These are phyloP conservation scores for Danionella dracula DNA, from an alignment of 2,797 vertebrate species.

Conservation along the genomic window DNA sequence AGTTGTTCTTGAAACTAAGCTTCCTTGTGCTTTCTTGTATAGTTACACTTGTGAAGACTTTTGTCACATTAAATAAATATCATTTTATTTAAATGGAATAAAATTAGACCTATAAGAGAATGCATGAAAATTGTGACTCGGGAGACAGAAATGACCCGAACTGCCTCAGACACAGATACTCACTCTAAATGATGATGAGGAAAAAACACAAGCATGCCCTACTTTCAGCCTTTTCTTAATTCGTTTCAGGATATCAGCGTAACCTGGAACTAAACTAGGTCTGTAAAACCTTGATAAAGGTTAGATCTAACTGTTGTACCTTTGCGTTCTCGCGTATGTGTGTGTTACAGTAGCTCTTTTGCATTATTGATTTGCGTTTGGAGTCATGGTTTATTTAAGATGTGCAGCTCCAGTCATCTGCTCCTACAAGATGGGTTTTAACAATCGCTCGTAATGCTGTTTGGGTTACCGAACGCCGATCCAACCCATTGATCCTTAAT, in stretches of 20 bases:
- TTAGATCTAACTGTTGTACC: not conserved
- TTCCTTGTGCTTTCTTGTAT: no score
- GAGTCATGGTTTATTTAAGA: slow-evolving; percentile 25
- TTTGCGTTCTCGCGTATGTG: not conserved
- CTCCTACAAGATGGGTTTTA: slow-evolving; percentile 4
- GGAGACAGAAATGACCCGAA: slow-evolving; percentile 19
- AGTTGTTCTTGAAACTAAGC: no score
- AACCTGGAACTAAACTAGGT: slow-evolving; percentile 20
- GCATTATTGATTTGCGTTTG: slow-evolving; percentile 21
- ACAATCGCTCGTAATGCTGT: not conserved
- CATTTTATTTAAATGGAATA: no score
- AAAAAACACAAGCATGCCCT: not conserved
- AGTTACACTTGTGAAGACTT: not conserved
- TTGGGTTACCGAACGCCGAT: not conserved
- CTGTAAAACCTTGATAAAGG: not conserved
- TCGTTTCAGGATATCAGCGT: slow-evolving; percentile 1
- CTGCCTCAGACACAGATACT: slow-evolving; percentile 20
- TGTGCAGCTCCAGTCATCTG: slow-evolving; percentile 1
- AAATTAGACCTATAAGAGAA: not conserved
- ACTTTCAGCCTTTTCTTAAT: not conserved
- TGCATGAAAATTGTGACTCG: slow-evolving; percentile 10
- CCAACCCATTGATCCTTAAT: slow-evolving; percentile 19
- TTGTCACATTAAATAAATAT: not conserved
- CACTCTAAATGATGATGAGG: slow-evolving; percentile 23
- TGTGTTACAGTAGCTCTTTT: slow-evolving; percentile 11